phyloP scores from a whole-genome alignment of 2,888 invertebrate species.

The Synergus laeviventris region DNA sequence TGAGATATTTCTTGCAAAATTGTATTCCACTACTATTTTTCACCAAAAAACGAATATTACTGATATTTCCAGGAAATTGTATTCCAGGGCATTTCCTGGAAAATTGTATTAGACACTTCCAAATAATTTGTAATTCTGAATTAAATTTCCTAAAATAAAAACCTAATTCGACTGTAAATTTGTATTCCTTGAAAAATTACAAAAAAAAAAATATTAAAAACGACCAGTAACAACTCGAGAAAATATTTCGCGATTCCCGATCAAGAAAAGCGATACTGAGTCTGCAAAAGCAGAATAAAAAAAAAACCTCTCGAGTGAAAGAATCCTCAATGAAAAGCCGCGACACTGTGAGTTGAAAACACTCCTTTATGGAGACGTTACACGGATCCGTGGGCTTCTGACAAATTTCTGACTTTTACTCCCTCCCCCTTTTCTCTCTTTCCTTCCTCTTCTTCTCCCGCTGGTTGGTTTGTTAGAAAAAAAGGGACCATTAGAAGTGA shows the following conservation, averaged over 20 bases:
- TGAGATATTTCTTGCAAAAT: too few species aligned
- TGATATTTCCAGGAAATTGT: too few species aligned
- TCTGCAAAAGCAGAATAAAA: not conserved
- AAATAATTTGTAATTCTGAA: too few species aligned
- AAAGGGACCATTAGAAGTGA: conserved; percentile 24
- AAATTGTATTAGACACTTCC: too few species aligned
- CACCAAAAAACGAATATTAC: too few species aligned
- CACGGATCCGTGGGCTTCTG: conserved; percentile 63
- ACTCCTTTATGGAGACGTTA: conserved; percentile 64
- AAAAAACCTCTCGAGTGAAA: conserved; percentile 7
- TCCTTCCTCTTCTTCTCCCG: conserved; percentile 4
- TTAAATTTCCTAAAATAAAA: too few species aligned
- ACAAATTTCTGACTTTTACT: conserved; percentile 68
- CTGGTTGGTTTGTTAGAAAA: conserved; percentile 16
- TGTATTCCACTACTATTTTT: too few species aligned
- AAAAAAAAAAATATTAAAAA: not conserved
- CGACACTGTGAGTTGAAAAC: conserved; percentile 32
- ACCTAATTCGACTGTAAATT: too few species aligned
- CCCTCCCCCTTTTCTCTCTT: not conserved
- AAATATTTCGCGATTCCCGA: not conserved
- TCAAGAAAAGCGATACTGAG: not conserved
- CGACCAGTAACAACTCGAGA: not conserved
- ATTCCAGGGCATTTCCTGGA: too few species aligned
- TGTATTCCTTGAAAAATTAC: too few species aligned
- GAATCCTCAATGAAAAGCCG: conserved; percentile 17